Conservation (phyloP, 2,888 invertebrate species). For the Melinaea menophilus region DNA sequence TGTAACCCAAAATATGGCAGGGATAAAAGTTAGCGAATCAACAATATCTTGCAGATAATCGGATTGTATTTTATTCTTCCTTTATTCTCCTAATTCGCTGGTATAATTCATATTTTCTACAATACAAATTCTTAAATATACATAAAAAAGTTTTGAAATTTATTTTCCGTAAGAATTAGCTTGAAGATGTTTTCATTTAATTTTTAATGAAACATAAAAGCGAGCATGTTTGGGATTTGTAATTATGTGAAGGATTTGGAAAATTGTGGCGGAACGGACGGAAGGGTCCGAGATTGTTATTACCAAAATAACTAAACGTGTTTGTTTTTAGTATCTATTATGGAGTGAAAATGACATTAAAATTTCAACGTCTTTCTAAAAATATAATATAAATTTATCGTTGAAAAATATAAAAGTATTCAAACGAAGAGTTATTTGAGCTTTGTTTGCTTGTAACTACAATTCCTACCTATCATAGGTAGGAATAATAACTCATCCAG, state of each 20-base stretch:
- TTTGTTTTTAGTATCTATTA: slow-evolving; percentile 5
- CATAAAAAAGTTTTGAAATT: no score
- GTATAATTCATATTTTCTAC: no score
- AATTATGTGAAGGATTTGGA: slow-evolving; percentile 5
- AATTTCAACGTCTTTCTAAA: not conserved
- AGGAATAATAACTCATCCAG: no score
- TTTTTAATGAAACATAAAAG: slow-evolving; percentile 4
- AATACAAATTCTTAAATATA: no score
- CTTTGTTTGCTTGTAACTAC: no score
- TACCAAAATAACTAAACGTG: slow-evolving; percentile 3
- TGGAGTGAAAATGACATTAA: not conserved
- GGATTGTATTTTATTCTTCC: not conserved
- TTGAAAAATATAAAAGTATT: no score
- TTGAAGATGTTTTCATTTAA: slow-evolving; percentile 1
- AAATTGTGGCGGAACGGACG: slow-evolving; percentile 4
- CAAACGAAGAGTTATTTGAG: no score
- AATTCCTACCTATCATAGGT: no score
- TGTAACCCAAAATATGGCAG: not conserved
- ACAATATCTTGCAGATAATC: not conserved
- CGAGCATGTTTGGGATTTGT: slow-evolving; percentile 1
- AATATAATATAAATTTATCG: no score
- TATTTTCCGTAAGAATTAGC: not conserved
- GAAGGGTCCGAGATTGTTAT: slow-evolving; percentile 4
- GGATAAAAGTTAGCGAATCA: not conserved
- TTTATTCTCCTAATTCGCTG: no score